Percentiles rank a stretch among this genome's conserved stretches.
These are phyloP conservation scores for Hylyphantes graminicola DNA, from an alignment of 1,140 invertebrate species.

Conservation along the genomic window DNA sequence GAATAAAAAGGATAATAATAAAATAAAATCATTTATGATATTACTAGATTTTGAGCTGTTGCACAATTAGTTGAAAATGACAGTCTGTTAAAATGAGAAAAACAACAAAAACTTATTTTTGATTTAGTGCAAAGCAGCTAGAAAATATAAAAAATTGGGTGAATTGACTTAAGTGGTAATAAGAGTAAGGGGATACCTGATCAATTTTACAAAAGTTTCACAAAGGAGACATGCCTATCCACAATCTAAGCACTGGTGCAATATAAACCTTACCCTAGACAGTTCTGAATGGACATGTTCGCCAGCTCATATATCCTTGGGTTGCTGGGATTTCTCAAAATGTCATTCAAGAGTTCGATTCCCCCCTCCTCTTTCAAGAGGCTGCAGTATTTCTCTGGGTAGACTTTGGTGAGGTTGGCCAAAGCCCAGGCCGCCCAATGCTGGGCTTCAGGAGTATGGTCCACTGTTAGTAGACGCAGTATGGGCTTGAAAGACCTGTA, in stretches of 20 bases:
- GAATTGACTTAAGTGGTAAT: too few species aligned
- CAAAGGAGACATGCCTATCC: neutral
- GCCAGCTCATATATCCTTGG: constrained; percentile 77
- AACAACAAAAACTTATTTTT: too few species aligned
- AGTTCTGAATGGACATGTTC: constrained; percentile 76
- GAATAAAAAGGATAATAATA: too few species aligned
- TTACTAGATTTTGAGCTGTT: too few species aligned
- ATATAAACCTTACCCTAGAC: constrained; percentile 64
- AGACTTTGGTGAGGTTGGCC: constrained; percentile 93
- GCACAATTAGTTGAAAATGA: too few species aligned
- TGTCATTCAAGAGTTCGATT: constrained; percentile 76
- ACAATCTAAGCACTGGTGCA: neutral
- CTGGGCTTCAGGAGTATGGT: constrained; percentile 89
- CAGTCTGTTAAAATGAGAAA: too few species aligned
- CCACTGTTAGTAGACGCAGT: constrained; percentile 80
- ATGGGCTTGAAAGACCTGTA: constrained; percentile 88
- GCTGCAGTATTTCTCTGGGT: constrained; percentile 90
- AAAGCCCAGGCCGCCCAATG: constrained; percentile 98
- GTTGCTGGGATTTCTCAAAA: constrained; percentile 76
- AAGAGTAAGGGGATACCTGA: too few species aligned
- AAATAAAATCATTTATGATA: too few species aligned
- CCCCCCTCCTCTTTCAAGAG: constrained; percentile 89
- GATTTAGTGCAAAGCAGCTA: too few species aligned
- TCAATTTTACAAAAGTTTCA: neutral
- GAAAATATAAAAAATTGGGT: too few species aligned